Evolutionary conservation across 2,888 invertebrate species (phyloP).

Genomic region (Euclidia mi): DNA sequence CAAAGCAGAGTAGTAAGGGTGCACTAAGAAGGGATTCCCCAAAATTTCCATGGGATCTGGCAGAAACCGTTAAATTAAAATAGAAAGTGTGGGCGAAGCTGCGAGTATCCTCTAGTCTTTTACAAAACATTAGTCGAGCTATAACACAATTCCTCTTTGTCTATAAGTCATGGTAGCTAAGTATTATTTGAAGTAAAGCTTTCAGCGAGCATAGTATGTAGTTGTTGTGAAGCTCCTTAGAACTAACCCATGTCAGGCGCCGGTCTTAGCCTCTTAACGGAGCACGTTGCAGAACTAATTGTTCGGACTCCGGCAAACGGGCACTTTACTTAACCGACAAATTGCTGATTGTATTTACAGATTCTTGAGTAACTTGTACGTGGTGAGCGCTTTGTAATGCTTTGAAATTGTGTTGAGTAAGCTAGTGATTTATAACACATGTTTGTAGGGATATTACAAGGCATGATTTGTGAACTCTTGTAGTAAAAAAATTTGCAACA

Average conservation of each 20-base stretch:
- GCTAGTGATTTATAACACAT: too few relatives aligned
- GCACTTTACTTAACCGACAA: slow-evolving; percentile 7
- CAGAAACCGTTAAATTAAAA: too few relatives aligned
- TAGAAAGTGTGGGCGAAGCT: too few relatives aligned
- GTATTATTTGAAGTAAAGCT: background rate
- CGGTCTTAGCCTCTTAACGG: slow-evolving; percentile 42
- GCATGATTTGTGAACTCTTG: background rate
- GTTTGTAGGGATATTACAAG: background rate
- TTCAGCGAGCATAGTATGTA: slow-evolving; percentile 11
- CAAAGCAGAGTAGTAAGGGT: too few relatives aligned
- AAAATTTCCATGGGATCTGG: too few relatives aligned
- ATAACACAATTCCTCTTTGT: too few relatives aligned
- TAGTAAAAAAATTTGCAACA: too few relatives aligned
- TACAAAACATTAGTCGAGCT: too few relatives aligned
- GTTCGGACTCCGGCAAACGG: slow-evolving; percentile 18
- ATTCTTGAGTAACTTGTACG: slow-evolving; percentile 2
- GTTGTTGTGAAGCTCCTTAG: slow-evolving; percentile 26
- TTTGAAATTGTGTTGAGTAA: background rate
- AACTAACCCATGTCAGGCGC: slow-evolving; percentile 34
- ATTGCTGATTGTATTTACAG: slow-evolving; percentile 11
- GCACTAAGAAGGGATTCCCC: too few relatives aligned
- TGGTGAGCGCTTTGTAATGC: background rate
- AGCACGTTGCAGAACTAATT: slow-evolving; percentile 40
- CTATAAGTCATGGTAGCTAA: too few relatives aligned
- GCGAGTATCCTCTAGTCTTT: too few relatives aligned